Evolutionary conservation across 2,113 vertebrate species (phyloP).

Genomic region (Nannobrachium achirus): DNA sequence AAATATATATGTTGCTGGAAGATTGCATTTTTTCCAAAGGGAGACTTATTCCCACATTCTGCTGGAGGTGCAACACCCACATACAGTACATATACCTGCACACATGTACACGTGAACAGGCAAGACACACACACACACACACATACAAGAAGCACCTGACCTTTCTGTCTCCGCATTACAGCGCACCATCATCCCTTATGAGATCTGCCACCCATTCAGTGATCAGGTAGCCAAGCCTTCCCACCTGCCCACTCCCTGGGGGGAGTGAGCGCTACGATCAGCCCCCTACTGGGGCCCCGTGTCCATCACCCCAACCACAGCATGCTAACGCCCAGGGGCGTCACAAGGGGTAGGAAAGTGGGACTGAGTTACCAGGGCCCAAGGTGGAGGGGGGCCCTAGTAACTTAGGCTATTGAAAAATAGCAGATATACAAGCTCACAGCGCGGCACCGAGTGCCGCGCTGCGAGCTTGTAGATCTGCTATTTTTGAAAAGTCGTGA

Average conservation of each 20-base stretch:
- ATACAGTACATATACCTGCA: neutral
- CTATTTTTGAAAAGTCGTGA: too few relatives aligned
- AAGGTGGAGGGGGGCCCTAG: too few relatives aligned
- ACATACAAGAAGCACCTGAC: constrained; percentile 34
- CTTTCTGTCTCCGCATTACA: constrained; percentile 64
- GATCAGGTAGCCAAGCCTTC: constrained; percentile 55
- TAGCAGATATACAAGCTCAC: too few relatives aligned
- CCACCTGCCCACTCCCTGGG: constrained; percentile 40
- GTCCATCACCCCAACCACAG: constrained; percentile 49
- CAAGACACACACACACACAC: constrained; percentile 13
- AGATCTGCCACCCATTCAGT: constrained; percentile 39
- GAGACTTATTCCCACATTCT: neutral
- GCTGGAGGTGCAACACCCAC: neutral
- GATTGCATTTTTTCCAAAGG: constrained; percentile 1
- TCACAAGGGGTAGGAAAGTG: too few relatives aligned
- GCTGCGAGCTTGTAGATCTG: too few relatives aligned
- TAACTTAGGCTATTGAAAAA: too few relatives aligned
- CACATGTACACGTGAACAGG: constrained; percentile 7
- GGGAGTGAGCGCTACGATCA: constrained; percentile 51
- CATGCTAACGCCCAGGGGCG: too few relatives aligned
- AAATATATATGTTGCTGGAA: constrained; percentile 17
- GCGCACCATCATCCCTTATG: constrained; percentile 34
- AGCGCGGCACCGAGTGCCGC: too few relatives aligned
- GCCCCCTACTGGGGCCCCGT: constrained; percentile 45
- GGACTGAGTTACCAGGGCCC: too few relatives aligned